phyloP scores from a whole-genome alignment of 2,888 invertebrate species.

The Dolomedes plantarius region DNA sequence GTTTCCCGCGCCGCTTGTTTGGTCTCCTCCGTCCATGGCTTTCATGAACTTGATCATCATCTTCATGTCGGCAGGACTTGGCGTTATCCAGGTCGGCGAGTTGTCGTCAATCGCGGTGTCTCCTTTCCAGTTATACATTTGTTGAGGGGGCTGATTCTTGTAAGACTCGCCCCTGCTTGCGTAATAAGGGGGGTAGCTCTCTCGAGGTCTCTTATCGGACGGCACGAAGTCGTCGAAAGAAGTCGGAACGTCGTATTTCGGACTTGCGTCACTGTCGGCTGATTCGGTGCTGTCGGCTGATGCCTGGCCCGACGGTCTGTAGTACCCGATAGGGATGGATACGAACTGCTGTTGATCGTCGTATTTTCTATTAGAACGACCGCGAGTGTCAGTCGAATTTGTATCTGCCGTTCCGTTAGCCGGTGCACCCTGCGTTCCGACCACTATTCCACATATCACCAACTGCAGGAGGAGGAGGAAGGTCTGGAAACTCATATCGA shows the following conservation, averaged over 20 bases:
- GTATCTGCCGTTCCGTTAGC: not conserved
- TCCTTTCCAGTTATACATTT: conserved; percentile 37
- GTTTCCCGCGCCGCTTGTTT: not conserved
- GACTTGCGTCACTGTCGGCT: not conserved
- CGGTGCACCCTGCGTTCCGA: not conserved
- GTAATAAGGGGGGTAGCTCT: conserved; percentile 12
- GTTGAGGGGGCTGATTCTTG: too few species aligned
- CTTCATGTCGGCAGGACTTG: conserved; percentile 25
- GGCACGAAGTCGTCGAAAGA: conserved; percentile 55
- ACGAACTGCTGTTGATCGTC: not conserved
- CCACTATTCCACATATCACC: not conserved
- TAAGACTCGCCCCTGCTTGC: not conserved
- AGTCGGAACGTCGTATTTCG: conserved; percentile 33
- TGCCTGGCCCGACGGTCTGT: not conserved
- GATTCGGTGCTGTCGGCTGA: not conserved
- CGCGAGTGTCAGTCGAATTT: not conserved
- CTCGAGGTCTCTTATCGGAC: conserved; percentile 3
- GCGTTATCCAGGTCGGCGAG: conserved; percentile 28
- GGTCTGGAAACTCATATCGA: not conserved
- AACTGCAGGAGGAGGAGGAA: not conserved
- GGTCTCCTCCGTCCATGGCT: conserved; percentile 8
- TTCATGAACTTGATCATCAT: conserved; percentile 28
- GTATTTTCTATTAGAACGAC: conserved; percentile 9
- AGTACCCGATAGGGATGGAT: conserved; percentile 37
- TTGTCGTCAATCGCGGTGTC: conserved; percentile 19